Conservation (phyloP, 2,888 invertebrate species). For the Willowsia nigromaculata region DNA sequence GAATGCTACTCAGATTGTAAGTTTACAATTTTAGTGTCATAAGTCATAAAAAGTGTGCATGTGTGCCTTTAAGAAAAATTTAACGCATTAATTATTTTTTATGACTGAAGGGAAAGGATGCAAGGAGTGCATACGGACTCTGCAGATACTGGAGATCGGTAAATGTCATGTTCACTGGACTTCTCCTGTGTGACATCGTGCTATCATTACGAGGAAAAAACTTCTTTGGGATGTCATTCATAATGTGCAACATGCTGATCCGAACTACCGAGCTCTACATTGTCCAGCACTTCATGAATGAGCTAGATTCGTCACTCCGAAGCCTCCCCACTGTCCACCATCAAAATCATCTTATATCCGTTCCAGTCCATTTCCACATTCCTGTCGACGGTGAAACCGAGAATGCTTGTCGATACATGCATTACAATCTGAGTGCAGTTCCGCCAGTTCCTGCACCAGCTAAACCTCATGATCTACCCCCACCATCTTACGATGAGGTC, state of each 20-base stretch:
- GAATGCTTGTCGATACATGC: constrained; percentile 19
- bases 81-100: neutral
- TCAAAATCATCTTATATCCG: constrained; percentile 50
- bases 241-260: constrained; percentile 58
- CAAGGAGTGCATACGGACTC: constrained; percentile 46
- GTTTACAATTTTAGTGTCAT: neutral
- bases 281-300: constrained; percentile 61
- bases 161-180: constrained; percentile 60
- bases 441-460: neutral
- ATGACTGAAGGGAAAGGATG: constrained; percentile 57
- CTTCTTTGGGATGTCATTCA: constrained; percentile 54
- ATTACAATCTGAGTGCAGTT: constrained; percentile 1
- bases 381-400: constrained; percentile 37
- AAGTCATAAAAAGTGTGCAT: too few relatives aligned
- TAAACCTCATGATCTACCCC: constrained; percentile 43
- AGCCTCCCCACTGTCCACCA: constrained; percentile 52
- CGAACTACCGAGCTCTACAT: constrained; percentile 48
- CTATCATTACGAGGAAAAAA: constrained; percentile 55
- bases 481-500: constrained; percentile 70
- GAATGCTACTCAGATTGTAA: constrained; percentile 67
- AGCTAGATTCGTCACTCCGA: constrained; percentile 23
- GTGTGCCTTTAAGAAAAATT: too few relatives aligned
- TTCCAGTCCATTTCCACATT: constrained; percentile 55
- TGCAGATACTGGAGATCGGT: constrained; percentile 67
- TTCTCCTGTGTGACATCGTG: constrained; percentile 60